phyloP scores from a whole-genome alignment of 2,888 invertebrate genomes.

The Gandaritis pyraliata region DNA sequence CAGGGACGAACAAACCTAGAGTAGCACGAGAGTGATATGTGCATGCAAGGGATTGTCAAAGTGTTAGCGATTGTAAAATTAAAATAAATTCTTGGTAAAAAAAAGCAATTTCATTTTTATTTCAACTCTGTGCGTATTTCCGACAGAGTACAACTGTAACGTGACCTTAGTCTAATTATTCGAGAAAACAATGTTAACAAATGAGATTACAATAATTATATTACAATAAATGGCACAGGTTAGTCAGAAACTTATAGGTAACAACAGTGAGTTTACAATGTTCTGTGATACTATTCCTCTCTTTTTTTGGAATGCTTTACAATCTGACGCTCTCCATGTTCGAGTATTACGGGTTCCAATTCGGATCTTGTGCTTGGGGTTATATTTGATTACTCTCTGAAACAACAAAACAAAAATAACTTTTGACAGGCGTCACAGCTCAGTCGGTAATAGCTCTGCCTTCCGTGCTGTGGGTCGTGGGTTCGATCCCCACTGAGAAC shows the following conservation, averaged over 20 bases:
- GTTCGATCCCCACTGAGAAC: too few species aligned
- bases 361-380: slow-evolving; percentile 44
- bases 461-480: too few species aligned
- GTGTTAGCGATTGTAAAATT: slow-evolving; percentile 64
- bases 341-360: slow-evolving; percentile 30
- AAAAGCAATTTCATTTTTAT: slow-evolving; percentile 58
- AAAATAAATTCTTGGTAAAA: slow-evolving; percentile 74
- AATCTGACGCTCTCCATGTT: slow-evolving; percentile 35
- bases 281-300: slow-evolving; percentile 47
- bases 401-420: slow-evolving; percentile 39
- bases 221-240: slow-evolving; percentile 70
- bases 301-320: slow-evolving; percentile 50
- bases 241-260: slow-evolving; percentile 57
- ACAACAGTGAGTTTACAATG: slow-evolving; percentile 51
- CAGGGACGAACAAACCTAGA: slow-evolving; percentile 53
- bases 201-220: slow-evolving; percentile 52
- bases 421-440: too few species aligned
- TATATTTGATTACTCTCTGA: slow-evolving; percentile 79
- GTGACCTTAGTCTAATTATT: slow-evolving; percentile 43
- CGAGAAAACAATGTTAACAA: slow-evolving; percentile 55
- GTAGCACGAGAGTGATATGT: slow-evolving; percentile 60
- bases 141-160: slow-evolving; percentile 33
- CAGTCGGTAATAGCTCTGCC: too few species aligned
- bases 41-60: slow-evolving; percentile 62
- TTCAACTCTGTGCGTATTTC: slow-evolving; percentile 52